Evolutionary conservation across 2,113 vertebrate species (phyloP), one percentile per base, ranked within the genome.

Genomic region (Hypomesus transpacificus): DNA sequence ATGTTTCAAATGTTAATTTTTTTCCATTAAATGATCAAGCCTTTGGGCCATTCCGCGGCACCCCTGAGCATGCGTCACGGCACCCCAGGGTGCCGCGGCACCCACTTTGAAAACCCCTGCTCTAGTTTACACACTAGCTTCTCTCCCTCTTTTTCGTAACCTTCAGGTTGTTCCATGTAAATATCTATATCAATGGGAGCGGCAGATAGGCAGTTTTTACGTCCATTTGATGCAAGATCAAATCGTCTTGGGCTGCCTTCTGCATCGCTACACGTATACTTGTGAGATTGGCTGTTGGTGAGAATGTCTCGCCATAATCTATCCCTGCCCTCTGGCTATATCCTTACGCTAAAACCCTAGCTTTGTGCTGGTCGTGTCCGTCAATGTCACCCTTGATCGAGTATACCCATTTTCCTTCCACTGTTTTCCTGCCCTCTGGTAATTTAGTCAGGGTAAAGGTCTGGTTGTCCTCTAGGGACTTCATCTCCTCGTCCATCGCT

Each of bases 401-500:
- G 51, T 72, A 62, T 14, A 73, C 74, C 77, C 71, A 74, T 18
- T 61, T 39, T 21, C 58, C 74, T 22, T 59, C 80, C 24, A 79
- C 68, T 67, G 54, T 16, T 34, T 75, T 39, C 67, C 63, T 75
- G 3, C 76, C 66, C 46, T 2, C 18, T 62, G 69, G 73, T 18
- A 78, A 69, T 1, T 28, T 4, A 2, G 51, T 74, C 1, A 75
- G 52, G 3, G 53, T 34, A 69, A 76, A 80, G 11, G 69, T 73
- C 0, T 68, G 50, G 22, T 69, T 78, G 60, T 76, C 70, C 46
- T 76, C 56, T 5, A 75, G 18, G 11, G 76, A 78, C 21, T n/a
- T 9, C 28, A 81, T 78, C 9, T 78, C 73, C 22, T 78, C 74
- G 17, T 70, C n/a, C 74, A 76, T 74, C 3, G 71, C 63, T 13